These are phyloP conservation scores for Callaeas wilsoni DNA, from an alignment of 2,113 vertebrate species.

Conservation along the genomic window DNA sequence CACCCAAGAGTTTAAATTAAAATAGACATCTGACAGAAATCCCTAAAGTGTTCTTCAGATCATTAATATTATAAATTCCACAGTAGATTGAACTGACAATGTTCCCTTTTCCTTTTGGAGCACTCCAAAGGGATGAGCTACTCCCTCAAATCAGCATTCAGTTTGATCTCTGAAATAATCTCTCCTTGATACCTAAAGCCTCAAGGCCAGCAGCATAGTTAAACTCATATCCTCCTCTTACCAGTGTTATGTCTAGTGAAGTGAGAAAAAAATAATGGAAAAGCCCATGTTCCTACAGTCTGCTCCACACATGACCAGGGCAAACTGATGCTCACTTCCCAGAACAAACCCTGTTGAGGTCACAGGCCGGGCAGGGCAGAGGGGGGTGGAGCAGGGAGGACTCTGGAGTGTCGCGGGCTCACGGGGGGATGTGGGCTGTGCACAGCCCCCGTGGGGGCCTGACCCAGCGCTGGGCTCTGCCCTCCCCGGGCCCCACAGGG, in stretches of 20 bases:
- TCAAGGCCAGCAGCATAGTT: constrained; percentile 38
- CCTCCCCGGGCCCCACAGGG: background rate
- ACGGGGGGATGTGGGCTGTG: background rate
- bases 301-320: background rate
- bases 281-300: background rate
- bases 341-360: background rate
- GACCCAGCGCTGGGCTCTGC: background rate
- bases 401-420: background rate
- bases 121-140: constrained; percentile 64
- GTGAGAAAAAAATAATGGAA: background rate
- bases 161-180: constrained; percentile 70
- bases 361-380: fast-evolving
- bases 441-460: fast-evolving
- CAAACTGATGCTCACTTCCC: background rate
- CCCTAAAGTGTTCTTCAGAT: constrained; percentile 76
- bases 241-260: background rate
- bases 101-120: constrained; percentile 61
- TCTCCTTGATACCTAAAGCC: constrained; percentile 62
- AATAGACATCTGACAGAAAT: constrained; percentile 78
- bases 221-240: constrained; percentile 19
- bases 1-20: constrained; percentile 80
- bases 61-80: constrained; percentile 76
- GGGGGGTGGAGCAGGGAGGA: background rate
- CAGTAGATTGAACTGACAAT: constrained; percentile 72
- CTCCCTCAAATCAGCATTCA: constrained; percentile 66